Base-by-base conservation (phyloP, 2,888 invertebrate genomes). In the Adelognathus sp. region DNA sequence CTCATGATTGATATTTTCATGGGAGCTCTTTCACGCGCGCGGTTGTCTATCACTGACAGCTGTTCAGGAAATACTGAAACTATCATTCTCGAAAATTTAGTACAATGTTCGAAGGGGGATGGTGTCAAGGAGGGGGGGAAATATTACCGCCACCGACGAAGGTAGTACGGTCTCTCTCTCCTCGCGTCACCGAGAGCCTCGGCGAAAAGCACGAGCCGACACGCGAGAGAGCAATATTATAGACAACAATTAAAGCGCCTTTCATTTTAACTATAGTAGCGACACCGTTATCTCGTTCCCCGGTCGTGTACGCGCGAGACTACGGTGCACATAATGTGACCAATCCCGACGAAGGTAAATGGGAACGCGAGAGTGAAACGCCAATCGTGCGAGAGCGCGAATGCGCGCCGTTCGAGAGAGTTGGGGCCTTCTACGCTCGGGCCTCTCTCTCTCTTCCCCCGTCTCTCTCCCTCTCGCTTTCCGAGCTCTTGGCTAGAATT, bases 31-130 rank as follows among this genome's bases (percentile, higher is more conserved):
- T 56, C 71, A 58, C 75, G 64, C 58, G 63, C 69, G 75, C 52
- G 61, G 80, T 89, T 89, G 90, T 90, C 89, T 90, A 89, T 83
- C 90, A 87, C 91, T 91, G 90, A 90, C 91, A 91, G 88, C 88
- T 87, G 91, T 90, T 90, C 90, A 89, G 89, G 89, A 91, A 91
- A 90, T 88, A 91, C 91, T 91, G 90, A 89, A 89, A 88, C 88
- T 88, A 88, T 88, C 88, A 87, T 88, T 89, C 88, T 88, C 83
- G 44, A 76, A 86, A 88, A 87, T 89, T 88, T 86, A 88, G 88
- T 88, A 86, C 84, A 82, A n/a, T 69, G 66, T 71, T 67, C n/a
- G n/a, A n/a, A n/a, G 69, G 77, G 50, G 54, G 16, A 54, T 16
- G 9, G 39, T n/a, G 29, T 21, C 11, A 50, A 24, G 21, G 46